These are phyloP conservation scores for Xylota sylvarum DNA, from an alignment of 2,888 invertebrate genomes.

Conservation along the genomic window DNA sequence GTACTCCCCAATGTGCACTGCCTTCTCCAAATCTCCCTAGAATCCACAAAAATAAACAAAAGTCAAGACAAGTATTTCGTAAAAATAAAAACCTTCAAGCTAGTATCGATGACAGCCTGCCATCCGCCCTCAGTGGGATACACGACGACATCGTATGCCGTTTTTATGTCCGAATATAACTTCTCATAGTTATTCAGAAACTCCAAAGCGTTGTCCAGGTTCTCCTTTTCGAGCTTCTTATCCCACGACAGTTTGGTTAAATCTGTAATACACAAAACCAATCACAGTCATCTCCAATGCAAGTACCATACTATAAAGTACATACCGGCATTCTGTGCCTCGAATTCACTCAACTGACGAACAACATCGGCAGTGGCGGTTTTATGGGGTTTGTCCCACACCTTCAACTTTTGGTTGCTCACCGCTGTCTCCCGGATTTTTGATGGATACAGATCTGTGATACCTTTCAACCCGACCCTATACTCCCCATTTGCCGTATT, in stretches of 20 bases:
- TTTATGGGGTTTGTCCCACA: constrained; percentile 95
- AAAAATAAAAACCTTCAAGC: constrained; percentile 79
- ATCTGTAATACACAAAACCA: constrained; percentile 79
- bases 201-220: constrained; percentile 94
- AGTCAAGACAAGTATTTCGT: constrained; percentile 86
- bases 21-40: constrained; percentile 91
- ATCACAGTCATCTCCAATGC: neutral
- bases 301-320: neutral
- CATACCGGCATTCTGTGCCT: constrained; percentile 87
- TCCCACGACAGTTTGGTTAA: constrained; percentile 86
- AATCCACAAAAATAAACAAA: constrained; percentile 93
- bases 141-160: constrained; percentile 96
- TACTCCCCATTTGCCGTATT: constrained; percentile 94
- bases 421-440: constrained; percentile 92
- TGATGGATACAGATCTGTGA: constrained; percentile 94
- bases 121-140: constrained; percentile 97
- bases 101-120: constrained; percentile 85
- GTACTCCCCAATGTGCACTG: constrained; percentile 93
- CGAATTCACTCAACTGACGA: constrained; percentile 91
- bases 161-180: constrained; percentile 94
- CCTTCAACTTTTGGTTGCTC: constrained; percentile 91
- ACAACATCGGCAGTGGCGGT: constrained; percentile 91
- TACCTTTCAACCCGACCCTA: constrained; percentile 94
- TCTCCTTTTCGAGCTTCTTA: constrained; percentile 94
- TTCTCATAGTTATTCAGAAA: constrained; percentile 93